A percentile compares a stretch with the other conserved stretches of the same genome.
Evolutionary conservation across 2,888 invertebrate species (phyloP).

Genomic region (Lamproptera curius): DNA sequence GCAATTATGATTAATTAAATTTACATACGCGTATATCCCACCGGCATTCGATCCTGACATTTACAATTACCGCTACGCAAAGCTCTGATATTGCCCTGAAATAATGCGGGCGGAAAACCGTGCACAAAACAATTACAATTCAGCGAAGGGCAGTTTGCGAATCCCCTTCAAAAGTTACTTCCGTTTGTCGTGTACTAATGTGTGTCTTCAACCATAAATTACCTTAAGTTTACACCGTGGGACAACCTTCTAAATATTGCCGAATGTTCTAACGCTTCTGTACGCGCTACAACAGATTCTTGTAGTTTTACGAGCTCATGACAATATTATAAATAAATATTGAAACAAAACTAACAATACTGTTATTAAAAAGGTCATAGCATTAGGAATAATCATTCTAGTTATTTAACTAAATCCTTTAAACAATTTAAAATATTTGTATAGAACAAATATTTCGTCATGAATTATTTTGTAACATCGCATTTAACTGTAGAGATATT

Average conservation of each 20-base stretch:
- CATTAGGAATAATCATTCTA: too few relatives aligned
- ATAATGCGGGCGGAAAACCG: conserved; percentile 46
- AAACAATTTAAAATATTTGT: too few relatives aligned
- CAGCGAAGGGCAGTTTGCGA: conserved; percentile 46
- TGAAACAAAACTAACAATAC: too few relatives aligned
- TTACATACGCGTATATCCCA: conserved; percentile 24
- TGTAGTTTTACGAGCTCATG: background rate
- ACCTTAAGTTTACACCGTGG: conserved; percentile 16
- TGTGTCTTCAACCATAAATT: conserved; percentile 24
- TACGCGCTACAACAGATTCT: background rate
- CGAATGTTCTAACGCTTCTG: background rate
- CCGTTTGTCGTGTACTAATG: conserved; percentile 17
- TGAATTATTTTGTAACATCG: too few relatives aligned
- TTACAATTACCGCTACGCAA: conserved; percentile 54
- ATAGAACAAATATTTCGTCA: too few relatives aligned
- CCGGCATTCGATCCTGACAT: conserved; percentile 40
- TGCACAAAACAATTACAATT: conserved; percentile 62
- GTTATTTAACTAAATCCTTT: too few relatives aligned
- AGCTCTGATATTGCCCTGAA: conserved; percentile 45
- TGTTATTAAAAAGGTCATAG: too few relatives aligned
- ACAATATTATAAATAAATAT: too few relatives aligned
- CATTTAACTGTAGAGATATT: too few relatives aligned
- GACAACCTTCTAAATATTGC: background rate
- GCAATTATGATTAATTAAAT: conserved; percentile 26
- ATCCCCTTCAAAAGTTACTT: conserved; percentile 45